Evolutionary conservation across 2,888 invertebrate species (phyloP).

Genomic region (Sphaerophoria rueppellii): DNA sequence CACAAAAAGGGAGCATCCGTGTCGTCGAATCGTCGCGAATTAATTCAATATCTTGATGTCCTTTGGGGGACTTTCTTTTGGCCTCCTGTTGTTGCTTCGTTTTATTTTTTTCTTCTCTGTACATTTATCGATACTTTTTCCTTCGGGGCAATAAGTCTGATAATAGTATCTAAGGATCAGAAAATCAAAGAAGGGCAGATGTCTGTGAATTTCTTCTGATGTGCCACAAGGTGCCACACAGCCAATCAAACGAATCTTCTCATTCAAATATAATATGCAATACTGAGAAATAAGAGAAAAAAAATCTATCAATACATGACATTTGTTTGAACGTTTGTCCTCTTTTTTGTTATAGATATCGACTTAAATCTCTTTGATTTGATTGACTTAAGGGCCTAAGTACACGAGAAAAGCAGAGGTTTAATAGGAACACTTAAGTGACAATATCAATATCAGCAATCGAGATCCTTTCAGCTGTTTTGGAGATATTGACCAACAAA

Average conservation of each 20-base stretch:
- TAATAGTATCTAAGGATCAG: conserved; percentile 40
- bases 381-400: conserved; percentile 25
- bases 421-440: conserved; percentile 54
- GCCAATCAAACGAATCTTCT: too few relatives aligned
- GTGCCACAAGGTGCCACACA: too few relatives aligned
- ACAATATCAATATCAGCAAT: conserved; percentile 42
- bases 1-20: conserved; percentile 18
- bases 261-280: too few relatives aligned
- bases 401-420: conserved; percentile 5
- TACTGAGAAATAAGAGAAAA: too few relatives aligned
- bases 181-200: conserved; percentile 47
- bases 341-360: conserved; percentile 18
- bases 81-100: conserved; percentile 39
- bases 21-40: conserved; percentile 23
- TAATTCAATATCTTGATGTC: conserved; percentile 62
- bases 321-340: neutral
- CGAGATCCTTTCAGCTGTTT: too few relatives aligned
- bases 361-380: conserved; percentile 6
- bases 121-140: conserved; percentile 51
- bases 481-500: too few relatives aligned
- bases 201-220: conserved; percentile 37
- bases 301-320: too few relatives aligned
- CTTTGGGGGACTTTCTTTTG: conserved; percentile 46
- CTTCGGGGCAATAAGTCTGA: conserved; percentile 35
- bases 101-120: neutral